Percentiles rank a stretch among this genome's conserved stretches.
Evolutionary conservation across 2,113 vertebrate species (phyloP).

Genomic region (Platysternon megacephalum): DNA sequence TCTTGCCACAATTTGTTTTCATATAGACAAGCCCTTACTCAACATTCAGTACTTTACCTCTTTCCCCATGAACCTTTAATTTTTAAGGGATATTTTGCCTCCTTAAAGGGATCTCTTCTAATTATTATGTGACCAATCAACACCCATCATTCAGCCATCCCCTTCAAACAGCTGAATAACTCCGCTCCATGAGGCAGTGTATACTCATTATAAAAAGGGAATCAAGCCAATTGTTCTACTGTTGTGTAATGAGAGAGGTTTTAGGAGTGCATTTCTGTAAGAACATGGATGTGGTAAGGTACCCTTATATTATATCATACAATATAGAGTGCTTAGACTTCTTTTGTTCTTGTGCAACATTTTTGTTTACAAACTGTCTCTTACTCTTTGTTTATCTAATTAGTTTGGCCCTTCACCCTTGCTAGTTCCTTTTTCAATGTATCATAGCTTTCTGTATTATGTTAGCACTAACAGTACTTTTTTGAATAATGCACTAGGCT

Average conservation of each 20-base stretch:
- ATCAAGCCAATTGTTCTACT: background rate
- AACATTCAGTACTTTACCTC: background rate
- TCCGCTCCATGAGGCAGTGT: background rate
- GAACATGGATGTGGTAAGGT: background rate
- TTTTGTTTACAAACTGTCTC: background rate
- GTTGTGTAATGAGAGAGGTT: background rate
- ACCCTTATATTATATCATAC: background rate
- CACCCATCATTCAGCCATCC: background rate
- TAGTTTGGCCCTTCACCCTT: background rate
- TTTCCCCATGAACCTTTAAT: background rate
- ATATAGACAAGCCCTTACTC: background rate
- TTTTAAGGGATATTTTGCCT: background rate
- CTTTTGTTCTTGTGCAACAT: background rate
- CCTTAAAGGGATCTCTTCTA: background rate
- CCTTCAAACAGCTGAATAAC: background rate
- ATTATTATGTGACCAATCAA: background rate
- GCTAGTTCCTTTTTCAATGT: background rate
- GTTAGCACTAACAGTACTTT: background rate
- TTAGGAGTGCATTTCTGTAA: background rate
- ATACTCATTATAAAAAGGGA: background rate
- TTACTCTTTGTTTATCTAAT: background rate
- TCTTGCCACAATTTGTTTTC: no score
- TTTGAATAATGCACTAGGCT: background rate
- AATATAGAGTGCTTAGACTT: background rate
- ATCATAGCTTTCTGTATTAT: background rate